Percentiles rank a stretch among this genome's conserved stretches.
Conservation (phyloP, 2,797 vertebrate species). For the Gymnoscopelus microlampas region DNA sequence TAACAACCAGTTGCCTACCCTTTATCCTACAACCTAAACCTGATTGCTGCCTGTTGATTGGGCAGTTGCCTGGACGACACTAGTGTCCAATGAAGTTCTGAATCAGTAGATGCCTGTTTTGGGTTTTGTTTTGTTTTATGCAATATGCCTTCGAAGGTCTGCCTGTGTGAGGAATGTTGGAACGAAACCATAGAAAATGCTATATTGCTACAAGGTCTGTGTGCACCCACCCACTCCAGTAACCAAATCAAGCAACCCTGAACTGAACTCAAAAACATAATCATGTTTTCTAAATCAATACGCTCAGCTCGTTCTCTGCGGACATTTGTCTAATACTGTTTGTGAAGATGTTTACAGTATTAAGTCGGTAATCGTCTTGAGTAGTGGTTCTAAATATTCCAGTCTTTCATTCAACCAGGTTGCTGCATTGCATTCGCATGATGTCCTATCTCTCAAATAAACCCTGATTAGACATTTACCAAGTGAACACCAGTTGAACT, state of each 20-base stretch:
- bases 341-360: neutral
- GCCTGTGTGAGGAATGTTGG: conserved; percentile 2
- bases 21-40: conserved; percentile 51
- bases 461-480: no score
- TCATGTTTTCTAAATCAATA: neutral
- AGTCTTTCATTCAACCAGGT: no score
- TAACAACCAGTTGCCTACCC: conserved; percentile 14
- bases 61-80: conserved; percentile 42
- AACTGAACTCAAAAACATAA: neutral
- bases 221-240: neutral
- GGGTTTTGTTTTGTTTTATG: neutral
- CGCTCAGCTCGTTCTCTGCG: neutral
- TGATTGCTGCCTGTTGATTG: conserved; percentile 76
- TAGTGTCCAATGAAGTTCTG: conserved; percentile 27
- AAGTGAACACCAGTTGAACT: no score
- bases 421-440: no score
- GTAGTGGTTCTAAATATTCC: no score
- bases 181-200: neutral
- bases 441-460: no score
- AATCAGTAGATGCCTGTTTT: conserved; percentile 73
- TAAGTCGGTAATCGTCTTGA: conserved; percentile 1
- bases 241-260: neutral
- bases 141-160: conserved; percentile 16
- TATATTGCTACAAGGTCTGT: conserved; percentile 7
- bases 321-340: neutral